phyloP scores from a whole-genome alignment of 1,140 invertebrate genomes.

The Amphibalanus amphitrite region DNA sequence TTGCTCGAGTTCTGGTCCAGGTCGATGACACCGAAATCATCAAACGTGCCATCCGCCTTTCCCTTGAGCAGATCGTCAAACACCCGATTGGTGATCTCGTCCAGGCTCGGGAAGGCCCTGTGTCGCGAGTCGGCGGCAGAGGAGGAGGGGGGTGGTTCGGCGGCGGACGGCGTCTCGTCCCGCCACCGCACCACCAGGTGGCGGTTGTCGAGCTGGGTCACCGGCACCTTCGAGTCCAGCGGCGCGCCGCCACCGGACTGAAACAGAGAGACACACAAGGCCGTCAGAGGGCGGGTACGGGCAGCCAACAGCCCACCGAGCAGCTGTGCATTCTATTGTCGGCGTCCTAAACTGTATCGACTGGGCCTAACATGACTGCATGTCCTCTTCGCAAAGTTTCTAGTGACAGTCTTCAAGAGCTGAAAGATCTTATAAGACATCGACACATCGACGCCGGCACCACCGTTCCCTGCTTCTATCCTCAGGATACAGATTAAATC shows the following conservation, averaged over 20 bases:
- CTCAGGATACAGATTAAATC: no score
- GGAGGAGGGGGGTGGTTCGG: no score
- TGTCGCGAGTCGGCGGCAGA: no score
- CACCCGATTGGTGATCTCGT: slow-evolving; percentile 67
- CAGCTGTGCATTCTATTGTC: no score
- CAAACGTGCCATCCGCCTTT: slow-evolving; percentile 34
- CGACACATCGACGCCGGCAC: not conserved
- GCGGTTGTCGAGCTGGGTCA: not conserved
- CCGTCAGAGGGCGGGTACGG: no score
- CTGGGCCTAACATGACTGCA: no score
- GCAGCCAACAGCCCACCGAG: no score
- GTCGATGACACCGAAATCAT: slow-evolving; percentile 28
- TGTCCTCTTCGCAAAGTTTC: not conserved
- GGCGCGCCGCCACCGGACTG: not conserved
- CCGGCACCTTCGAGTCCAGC: not conserved
- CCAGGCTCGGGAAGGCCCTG: slow-evolving; percentile 31
- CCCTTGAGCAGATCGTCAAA: slow-evolving; percentile 61
- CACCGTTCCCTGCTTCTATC: no score
- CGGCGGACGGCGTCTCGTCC: not conserved
- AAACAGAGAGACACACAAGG: not conserved
- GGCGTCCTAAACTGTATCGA: no score
- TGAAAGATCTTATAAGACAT: not conserved
- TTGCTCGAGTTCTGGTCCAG: slow-evolving; percentile 27
- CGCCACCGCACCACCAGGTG: not conserved
- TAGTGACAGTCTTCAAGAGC: not conserved